Base-by-base conservation (phyloP, 2,888 invertebrate genomes). In the Tetheella fluctuosa region DNA sequence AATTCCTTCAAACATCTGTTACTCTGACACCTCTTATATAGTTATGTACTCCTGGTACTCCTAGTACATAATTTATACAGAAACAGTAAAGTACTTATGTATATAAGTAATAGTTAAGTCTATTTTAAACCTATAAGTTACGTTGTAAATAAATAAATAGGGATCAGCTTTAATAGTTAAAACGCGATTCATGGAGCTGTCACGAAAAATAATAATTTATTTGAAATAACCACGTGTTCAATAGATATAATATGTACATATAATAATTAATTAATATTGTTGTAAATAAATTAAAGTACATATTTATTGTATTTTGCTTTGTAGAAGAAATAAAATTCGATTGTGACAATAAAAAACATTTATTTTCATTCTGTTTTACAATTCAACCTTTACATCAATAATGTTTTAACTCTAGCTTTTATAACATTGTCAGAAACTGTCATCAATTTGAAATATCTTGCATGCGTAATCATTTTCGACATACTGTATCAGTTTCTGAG, bases 321-420 rank as follows among this genome's bases (percentile, higher is more conserved):
- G 71, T 74, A 73, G 71, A 70, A 66, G n/a, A 80, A 90, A 88
- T 88, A 87, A 91, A 90, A 89, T 77, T 79, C 84, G 68, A 79
- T 68, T 85, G 74, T 86, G 89, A 88, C 90, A 90, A 91, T 91
- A 89, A 87, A 90, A 91, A 91, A 89, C 88, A 82, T 91, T 89
- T 90, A 88, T 88, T 89, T 82, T 48, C 48, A 20, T 65, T 80
- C 76, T 72, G 65, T 68, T 64, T 64, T 62, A 67, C 70, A 66
- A 48, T n/a, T 48, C 48, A 10, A 30, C 30, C 17, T 34, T 55
- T 34, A 34, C 17, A 15, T 20, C 1, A 12, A 20, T 30, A 28
- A 37, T 13, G 5, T 34, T 34, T 34, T 15, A 10, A 34, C 12
- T 54, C 20, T 48, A 48, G 48, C 48, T 20, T 15, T 37, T 37